phyloP scores from a whole-genome alignment of 37 sponge, comb jelly and placozoan species.

The Haliclona indistincta region DNA sequence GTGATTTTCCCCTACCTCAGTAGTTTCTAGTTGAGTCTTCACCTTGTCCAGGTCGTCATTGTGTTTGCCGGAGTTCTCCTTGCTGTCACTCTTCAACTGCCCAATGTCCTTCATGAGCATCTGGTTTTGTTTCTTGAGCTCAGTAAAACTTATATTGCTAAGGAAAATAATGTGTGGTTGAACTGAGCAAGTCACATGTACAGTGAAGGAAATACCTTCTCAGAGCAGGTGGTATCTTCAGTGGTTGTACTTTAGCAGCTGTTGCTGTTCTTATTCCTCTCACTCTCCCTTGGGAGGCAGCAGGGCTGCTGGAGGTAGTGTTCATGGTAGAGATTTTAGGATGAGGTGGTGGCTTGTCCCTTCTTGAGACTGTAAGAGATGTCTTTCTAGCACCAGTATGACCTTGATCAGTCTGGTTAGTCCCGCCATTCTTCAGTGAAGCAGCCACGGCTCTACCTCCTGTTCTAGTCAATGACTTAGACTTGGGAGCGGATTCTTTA shows the following conservation, averaged over 20 bases:
- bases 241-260: too few species aligned
- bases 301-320: too few species aligned
- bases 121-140: slow-evolving; percentile 41
- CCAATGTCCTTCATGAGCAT: slow-evolving; percentile 10
- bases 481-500: too few species aligned
- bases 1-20: too few species aligned
- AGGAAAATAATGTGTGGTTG: background rate
- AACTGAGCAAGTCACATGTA: background rate
- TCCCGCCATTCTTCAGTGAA: too few species aligned
- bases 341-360: background rate
- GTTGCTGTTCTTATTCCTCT: too few species aligned
- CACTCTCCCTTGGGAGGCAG: too few species aligned
- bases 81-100: background rate
- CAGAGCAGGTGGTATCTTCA: too few species aligned
- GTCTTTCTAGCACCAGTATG: background rate
- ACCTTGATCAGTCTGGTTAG: background rate
- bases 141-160: slow-evolving; percentile 50
- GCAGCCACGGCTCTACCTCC: too few species aligned
- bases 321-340: background rate
- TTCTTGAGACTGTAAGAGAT: background rate
- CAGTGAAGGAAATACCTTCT: too few species aligned
- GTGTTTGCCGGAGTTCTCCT: background rate
- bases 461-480: too few species aligned
- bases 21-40: too few species aligned
- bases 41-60: background rate